Conservation (phyloP, 1,140 invertebrate species). For the Ephestia elutella region DNA sequence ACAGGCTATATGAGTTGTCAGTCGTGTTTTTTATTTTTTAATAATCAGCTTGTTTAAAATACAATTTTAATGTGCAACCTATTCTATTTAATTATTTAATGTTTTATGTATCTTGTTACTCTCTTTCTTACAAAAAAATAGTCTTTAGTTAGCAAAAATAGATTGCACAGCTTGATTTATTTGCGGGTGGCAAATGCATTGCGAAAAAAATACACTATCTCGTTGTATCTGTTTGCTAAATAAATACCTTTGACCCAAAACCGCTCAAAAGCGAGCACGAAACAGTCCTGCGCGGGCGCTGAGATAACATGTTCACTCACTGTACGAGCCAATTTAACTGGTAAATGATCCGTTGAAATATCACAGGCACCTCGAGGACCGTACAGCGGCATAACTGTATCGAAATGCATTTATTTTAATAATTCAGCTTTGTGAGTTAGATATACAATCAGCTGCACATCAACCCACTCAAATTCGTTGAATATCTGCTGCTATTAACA, state of each 20-base stretch:
- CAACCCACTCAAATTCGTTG: too few relatives aligned
- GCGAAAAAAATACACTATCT: constrained; percentile 39
- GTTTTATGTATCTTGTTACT: too few relatives aligned
- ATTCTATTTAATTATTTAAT: too few relatives aligned
- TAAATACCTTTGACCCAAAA: constrained; percentile 59
- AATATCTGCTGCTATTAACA: too few relatives aligned
- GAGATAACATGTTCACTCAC: constrained; percentile 25
- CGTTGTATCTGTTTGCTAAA: constrained; percentile 45
- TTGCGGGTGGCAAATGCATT: constrained; percentile 25
- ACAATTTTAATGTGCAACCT: too few relatives aligned
- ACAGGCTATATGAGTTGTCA: too few relatives aligned
- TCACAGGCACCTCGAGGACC: constrained; percentile 27
- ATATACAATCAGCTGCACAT: too few relatives aligned
- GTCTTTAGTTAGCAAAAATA: not conserved
- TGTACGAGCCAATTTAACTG: constrained; percentile 44
- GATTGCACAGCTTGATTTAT: constrained; percentile 2
- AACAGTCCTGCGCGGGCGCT: constrained; percentile 31
- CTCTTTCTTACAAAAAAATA: not conserved
- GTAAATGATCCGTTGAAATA: constrained; percentile 40
- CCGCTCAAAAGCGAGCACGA: constrained; percentile 37
- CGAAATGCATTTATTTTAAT: not conserved
- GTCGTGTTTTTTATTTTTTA: too few relatives aligned
- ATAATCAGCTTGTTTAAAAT: too few relatives aligned
- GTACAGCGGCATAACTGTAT: constrained; percentile 45
- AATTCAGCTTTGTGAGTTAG: too few relatives aligned